A percentile compares a stretch with the other conserved stretches of the same genome.
Conservation (phyloP, 2,797 vertebrate species). For the Tangara arthus region DNA sequence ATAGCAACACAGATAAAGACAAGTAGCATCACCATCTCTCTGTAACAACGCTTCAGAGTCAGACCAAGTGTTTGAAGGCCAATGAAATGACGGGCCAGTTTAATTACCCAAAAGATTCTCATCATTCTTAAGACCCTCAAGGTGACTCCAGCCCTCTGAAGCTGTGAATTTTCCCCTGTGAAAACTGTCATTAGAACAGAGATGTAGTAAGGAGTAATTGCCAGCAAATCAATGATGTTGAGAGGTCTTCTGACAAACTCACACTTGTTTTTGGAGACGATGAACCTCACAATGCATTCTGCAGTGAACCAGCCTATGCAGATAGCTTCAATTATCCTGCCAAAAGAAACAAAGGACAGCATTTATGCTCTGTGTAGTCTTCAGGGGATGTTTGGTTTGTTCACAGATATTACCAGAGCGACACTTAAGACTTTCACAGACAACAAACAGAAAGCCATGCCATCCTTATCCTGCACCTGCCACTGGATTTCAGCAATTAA, state of each 20-base stretch:
- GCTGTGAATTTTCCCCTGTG: constrained; percentile 90
- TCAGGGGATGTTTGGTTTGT: constrained; percentile 20
- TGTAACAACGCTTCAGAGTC: constrained; percentile 94
- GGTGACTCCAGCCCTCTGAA: constrained; percentile 93
- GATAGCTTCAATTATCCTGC: constrained; percentile 97
- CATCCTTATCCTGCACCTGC: neutral
- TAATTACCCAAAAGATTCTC: constrained; percentile 99
- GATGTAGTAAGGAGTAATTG: constrained; percentile 97
- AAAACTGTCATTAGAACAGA: constrained; percentile 89
- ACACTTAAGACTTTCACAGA: constrained; percentile 65
- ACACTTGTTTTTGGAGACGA: constrained; percentile 95
- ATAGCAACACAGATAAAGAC: constrained; percentile 97
- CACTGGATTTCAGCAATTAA: neutral
- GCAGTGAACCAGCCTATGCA: constrained; percentile 99
- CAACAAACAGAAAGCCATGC: neutral
- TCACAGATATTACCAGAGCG: constrained; percentile 47
- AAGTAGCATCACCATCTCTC: constrained; percentile 98
- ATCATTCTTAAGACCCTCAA: constrained; percentile 96
- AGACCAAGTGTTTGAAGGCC: constrained; percentile 97
- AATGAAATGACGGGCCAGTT: constrained; percentile 97
- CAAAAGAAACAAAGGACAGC: constrained; percentile 71
- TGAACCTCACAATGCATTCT: constrained; percentile 95
- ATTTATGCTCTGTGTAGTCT: constrained; percentile 54
- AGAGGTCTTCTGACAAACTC: constrained; percentile 94
- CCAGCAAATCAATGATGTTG: constrained; percentile 96